These are phyloP conservation scores for Labeo calbasu DNA, from an alignment of 2,797 vertebrate genomes.

Conservation along the genomic window DNA sequence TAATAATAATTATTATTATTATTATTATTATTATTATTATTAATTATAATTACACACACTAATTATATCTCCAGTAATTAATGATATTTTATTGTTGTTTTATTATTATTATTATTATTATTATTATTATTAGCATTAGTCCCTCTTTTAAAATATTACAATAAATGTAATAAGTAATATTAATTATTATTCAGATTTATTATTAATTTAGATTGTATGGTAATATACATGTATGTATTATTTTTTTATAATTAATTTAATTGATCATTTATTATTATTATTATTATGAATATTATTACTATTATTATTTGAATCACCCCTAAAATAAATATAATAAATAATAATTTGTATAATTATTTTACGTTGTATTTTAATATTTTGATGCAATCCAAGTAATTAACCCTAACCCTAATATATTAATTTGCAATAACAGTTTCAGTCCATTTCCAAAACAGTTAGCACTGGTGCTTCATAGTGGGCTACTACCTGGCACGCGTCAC, in stretches of 20 bases:
- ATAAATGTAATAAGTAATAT: neutral
- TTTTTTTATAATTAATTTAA: neutral
- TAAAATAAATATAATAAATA: neutral
- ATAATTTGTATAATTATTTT: neutral
- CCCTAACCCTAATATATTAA: neutral
- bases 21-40: too few species aligned
- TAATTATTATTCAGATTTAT: neutral
- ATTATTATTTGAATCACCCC: neutral
- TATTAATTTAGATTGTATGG: neutral
- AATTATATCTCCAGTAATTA: neutral
- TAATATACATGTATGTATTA: neutral
- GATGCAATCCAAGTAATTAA: neutral
- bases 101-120: neutral
- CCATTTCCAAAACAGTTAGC: too few species aligned
- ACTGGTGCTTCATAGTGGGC: neutral
- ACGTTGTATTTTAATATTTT: neutral
- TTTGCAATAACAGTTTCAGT: neutral
- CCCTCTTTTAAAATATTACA: neutral
- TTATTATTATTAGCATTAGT: neutral
- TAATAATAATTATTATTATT: too few species aligned
- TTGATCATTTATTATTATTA: fast-evolving
- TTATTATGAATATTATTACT: neutral
- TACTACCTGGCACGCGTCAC: neutral
- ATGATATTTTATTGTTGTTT: neutral
- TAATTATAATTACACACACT: too few species aligned